Evolutionary conservation across 2,888 invertebrate genomes (phyloP).

Genomic region (Aquatica leii): DNA sequence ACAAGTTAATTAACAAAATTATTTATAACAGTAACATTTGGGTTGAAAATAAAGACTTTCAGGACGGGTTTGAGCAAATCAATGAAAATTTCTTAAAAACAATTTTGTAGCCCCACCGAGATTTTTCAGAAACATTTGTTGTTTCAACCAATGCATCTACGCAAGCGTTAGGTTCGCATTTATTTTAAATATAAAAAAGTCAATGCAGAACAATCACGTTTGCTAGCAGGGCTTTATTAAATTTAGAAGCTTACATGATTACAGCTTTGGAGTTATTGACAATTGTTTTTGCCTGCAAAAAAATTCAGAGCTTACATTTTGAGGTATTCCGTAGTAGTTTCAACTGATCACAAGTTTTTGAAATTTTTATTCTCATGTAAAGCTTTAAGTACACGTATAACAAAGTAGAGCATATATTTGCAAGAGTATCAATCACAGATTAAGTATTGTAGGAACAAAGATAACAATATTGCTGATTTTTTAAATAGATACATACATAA

Average conservation of each 20-base stretch:
- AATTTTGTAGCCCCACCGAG: conserved; percentile 5
- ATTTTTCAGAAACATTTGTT: conserved; percentile 8
- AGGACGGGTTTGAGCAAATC: background rate
- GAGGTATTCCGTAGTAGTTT: too few relatives aligned
- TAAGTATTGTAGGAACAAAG: background rate
- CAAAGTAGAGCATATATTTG: background rate
- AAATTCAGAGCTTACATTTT: too few relatives aligned
- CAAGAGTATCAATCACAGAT: background rate
- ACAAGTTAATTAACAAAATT: too few relatives aligned
- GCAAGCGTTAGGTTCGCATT: conserved; percentile 25
- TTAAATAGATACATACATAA: background rate
- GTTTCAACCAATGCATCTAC: conserved; percentile 19
- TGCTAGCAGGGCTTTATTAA: too few relatives aligned
- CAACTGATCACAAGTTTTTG: too few relatives aligned
- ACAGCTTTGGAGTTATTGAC: too few relatives aligned
- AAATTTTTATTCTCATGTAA: too few relatives aligned
- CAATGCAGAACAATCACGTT: too few relatives aligned
- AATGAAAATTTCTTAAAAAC: conserved; percentile 15
- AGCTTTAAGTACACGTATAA: background rate
- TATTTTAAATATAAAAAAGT: conserved; percentile 17
- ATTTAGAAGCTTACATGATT: too few relatives aligned
- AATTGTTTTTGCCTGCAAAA: too few relatives aligned
- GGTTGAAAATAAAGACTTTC: background rate
- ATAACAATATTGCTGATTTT: background rate
- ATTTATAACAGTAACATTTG: conserved; percentile 2